phyloP scores from a whole-genome alignment of 2,113 vertebrate species.

The Calonectris borealis region DNA sequence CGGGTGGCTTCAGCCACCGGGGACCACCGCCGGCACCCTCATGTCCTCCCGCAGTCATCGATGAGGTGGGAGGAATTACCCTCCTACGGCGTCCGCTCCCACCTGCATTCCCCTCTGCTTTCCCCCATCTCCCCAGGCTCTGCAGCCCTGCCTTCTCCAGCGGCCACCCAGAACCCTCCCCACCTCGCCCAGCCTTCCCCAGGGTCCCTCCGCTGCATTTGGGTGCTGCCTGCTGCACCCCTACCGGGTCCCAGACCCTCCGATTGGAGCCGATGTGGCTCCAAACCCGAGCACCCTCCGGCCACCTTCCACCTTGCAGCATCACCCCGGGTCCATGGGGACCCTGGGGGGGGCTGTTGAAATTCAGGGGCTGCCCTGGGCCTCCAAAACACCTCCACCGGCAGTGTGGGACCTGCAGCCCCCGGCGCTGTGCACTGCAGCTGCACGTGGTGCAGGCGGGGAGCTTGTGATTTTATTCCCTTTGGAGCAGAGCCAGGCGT shows the following conservation, averaged over 20 bases:
- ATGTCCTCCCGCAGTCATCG: not conserved
- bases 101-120: not conserved
- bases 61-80: accelerated
- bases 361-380: not conserved
- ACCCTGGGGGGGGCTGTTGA: accelerated
- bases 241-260: not conserved
- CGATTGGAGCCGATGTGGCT: not conserved
- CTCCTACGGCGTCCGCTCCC: accelerated
- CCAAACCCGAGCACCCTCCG: not conserved
- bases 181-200: not conserved
- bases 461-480: not conserved
- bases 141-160: not conserved
- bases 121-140: no score
- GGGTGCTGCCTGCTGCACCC: accelerated
- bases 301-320: not conserved
- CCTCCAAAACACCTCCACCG: not conserved
- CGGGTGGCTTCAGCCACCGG: not conserved
- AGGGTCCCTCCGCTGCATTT: not conserved
- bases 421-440: not conserved
- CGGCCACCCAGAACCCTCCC: not conserved
- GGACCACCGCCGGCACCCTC: not conserved
- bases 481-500: not conserved
- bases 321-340: not conserved
- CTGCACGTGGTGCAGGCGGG: not conserved
- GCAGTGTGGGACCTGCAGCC: accelerated